Evolutionary conservation across 2,113 vertebrate genomes (phyloP).

Genomic region (Pangasianodon gigas): DNA sequence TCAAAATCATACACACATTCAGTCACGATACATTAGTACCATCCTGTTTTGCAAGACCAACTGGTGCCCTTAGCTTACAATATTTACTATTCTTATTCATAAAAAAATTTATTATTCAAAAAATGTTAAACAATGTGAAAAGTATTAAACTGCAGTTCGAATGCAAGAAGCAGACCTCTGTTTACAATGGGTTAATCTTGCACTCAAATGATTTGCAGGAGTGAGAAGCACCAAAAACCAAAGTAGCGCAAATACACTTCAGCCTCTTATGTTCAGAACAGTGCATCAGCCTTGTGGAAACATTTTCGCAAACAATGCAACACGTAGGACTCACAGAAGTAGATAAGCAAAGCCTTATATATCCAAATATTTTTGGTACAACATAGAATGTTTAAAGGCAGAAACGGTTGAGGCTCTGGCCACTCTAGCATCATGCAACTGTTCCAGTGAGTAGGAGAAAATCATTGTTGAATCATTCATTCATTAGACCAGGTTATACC

Average conservation of each 20-base stretch:
- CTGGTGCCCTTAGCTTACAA: background rate
- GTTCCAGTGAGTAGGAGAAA: background rate
- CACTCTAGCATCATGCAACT: slow-evolving; percentile 43
- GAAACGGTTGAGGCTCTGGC: background rate
- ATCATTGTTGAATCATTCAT: slow-evolving; percentile 1
- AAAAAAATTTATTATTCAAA: background rate
- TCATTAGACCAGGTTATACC: slow-evolving; percentile 32
- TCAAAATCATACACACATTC: background rate
- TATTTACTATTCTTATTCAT: background rate
- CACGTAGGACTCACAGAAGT: background rate
- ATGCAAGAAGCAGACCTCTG: background rate
- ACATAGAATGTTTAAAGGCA: background rate
- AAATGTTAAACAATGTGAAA: background rate
- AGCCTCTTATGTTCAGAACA: background rate
- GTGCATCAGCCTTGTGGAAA: background rate
- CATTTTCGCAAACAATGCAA: background rate
- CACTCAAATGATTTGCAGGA: background rate
- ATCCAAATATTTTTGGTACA: background rate
- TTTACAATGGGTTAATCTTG: background rate
- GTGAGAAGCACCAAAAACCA: slow-evolving; percentile 1
- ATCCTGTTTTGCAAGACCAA: background rate
- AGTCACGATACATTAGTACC: background rate
- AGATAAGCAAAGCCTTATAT: background rate
- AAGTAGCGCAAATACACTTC: background rate
- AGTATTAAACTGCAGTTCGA: background rate